Evolutionary conservation across 2,888 invertebrate species (phyloP), one percentile per base, ranked within the genome.

Genomic region (Phasia obesa): DNA sequence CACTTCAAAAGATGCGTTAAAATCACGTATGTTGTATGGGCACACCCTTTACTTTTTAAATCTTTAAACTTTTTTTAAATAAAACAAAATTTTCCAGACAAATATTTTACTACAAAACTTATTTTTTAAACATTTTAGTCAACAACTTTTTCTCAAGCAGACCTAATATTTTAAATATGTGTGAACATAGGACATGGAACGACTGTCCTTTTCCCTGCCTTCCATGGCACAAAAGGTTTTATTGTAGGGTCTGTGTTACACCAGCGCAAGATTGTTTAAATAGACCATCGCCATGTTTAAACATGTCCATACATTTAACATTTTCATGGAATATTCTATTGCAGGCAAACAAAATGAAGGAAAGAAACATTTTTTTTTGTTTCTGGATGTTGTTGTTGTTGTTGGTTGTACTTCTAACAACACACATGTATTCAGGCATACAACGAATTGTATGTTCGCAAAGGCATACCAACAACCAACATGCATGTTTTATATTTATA

Each of bases 271-370:
- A 42, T 74, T 55, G 53, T 57, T 44, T 44, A 44, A 55, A 55
- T 35, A 44, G 64, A 74, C 53, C 31, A 55, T 64, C 31, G 27
- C 23, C 19, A 55, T 55, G 11, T 47, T 31, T 21, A 64, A 49
- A 42, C 27, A 76, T 59, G 44, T 69, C 42, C 76, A 62, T 62
- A 44, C 60, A 69, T 77, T 69, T 53, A 69, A 77, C 60, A 77
- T 77, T 77, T 77, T 69, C 62, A 62, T 69, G 60, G 51, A 60
- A 78, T 78, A 70, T 79, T 73, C 49, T 73, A 59, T 69, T 23
- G 69, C 59, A 60, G 42, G 59, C 67, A 69, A 49, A 59, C 38
- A 59, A 9, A 51, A 19, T 25, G 17, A 42, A 17, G 25, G 2
- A 51, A 21, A 67, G 60, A 65, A 19, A 35, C 47, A 35, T 65